Evolutionary conservation across 2,888 invertebrate species (phyloP).

Genomic region (Buathra laborator): DNA sequence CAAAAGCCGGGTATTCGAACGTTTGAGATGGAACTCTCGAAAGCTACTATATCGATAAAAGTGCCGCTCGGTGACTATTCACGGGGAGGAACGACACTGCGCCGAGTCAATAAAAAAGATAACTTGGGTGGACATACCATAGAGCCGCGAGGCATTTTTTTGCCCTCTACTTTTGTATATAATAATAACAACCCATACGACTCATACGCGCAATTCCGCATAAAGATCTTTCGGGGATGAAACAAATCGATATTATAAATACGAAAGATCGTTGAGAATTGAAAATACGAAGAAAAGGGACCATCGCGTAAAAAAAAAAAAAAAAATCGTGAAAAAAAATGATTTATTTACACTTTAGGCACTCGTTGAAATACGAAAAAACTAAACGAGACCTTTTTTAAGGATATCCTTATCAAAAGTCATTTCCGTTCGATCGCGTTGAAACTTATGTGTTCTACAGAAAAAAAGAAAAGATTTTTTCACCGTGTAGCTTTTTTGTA

Average conservation of each 20-base stretch:
- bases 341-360: too few species aligned
- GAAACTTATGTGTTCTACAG: too few species aligned
- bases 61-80: neutral
- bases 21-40: slow-evolving; percentile 17
- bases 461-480: too few species aligned
- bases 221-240: neutral
- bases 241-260: neutral
- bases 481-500: too few species aligned
- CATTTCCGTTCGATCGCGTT: too few species aligned
- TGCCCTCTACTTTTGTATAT: neutral
- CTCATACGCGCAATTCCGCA: neutral
- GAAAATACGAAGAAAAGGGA: too few species aligned
- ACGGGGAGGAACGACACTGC: neutral
- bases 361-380: too few species aligned
- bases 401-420: too few species aligned
- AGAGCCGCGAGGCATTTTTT: neutral
- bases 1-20: slow-evolving; percentile 54
- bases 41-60: slow-evolving; percentile 14
- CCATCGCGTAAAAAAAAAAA: too few species aligned
- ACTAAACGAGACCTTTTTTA: too few species aligned
- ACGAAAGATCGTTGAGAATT: too few species aligned
- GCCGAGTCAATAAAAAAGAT: slow-evolving; percentile 18
- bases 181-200: neutral
- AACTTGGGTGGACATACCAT: slow-evolving; percentile 1
- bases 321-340: too few species aligned